phyloP scores from a whole-genome alignment of 2,797 vertebrate genomes.

The Neosilurus hyrtlii region DNA sequence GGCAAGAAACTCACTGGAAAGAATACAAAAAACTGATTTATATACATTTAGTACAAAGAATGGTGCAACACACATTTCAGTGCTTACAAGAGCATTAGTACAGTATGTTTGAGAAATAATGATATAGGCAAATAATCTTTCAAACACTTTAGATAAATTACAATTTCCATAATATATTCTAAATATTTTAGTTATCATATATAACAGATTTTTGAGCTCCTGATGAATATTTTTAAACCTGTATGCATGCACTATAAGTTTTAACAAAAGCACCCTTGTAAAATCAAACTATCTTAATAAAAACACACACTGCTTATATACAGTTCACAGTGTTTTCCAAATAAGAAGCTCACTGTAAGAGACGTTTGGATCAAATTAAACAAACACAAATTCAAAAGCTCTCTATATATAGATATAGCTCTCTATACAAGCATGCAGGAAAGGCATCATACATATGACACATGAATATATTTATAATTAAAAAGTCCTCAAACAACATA shows the following conservation, averaged over 20 bases:
- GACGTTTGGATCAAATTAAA: neutral
- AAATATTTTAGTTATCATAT: too few species aligned
- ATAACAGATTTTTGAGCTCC: neutral
- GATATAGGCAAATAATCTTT: neutral
- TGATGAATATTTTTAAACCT: neutral
- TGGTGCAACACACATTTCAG: neutral
- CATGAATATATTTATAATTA: neutral
- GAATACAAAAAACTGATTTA: neutral
- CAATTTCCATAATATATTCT: neutral
- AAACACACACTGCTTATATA: neutral
- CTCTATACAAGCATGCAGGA: neutral
- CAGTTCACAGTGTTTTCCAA: neutral
- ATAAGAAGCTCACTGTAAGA: neutral
- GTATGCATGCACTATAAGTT: slow-evolving; percentile 9
- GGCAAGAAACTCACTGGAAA: neutral
- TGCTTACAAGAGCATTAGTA: neutral
- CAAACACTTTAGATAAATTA: neutral
- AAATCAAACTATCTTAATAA: neutral
- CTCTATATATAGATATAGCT: too few species aligned
- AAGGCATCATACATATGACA: neutral
- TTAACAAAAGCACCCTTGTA: neutral
- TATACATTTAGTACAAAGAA: slow-evolving; percentile 1
- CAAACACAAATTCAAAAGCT: neutral
- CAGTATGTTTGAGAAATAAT: neutral
- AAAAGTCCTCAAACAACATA: neutral